Conservation (phyloP, 2,888 invertebrate species). For the Drosophila kambysellisi region DNA sequence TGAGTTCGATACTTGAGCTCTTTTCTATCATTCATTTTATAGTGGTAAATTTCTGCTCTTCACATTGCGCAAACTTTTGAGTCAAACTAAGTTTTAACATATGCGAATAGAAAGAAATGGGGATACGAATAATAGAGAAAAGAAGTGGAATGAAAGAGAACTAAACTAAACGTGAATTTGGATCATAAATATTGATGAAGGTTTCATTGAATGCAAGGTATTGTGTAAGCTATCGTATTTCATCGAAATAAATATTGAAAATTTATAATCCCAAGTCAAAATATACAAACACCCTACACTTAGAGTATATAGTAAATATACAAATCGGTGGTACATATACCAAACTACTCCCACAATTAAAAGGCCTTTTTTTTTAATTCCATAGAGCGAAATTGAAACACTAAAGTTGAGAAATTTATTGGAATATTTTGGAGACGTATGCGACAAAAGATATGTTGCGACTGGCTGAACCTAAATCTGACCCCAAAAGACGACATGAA, state of each 20-base stretch:
- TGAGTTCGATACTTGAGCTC: conserved; percentile 11
- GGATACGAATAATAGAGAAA: not conserved
- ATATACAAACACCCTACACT: not conserved
- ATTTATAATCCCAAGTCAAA: not conserved
- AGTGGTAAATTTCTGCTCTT: not conserved
- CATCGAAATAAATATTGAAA: not conserved
- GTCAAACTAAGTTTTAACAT: not conserved
- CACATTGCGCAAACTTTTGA: not conserved
- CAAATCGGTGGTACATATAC: not conserved
- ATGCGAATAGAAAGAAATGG: not conserved
- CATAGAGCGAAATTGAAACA: not conserved
- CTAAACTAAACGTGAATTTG: not conserved
- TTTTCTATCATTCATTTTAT: not conserved
- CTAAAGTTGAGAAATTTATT: not conserved
- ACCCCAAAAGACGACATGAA: not conserved
- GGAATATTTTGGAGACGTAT: not conserved
- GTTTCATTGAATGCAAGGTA: not conserved
- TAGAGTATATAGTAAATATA: not conserved
- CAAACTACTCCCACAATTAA: not conserved
- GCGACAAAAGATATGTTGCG: no score
- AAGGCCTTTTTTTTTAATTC: not conserved
- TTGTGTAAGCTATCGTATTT: no score
- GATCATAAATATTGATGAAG: conserved; percentile 16
- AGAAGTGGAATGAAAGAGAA: not conserved
- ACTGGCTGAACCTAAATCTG: not conserved